Percentiles rank a stretch among this genome's conserved stretches.
These are phyloP conservation scores for Brachionus asplanchnoidis DNA, from an alignment of 1,140 invertebrate genomes.

Conservation along the genomic window DNA sequence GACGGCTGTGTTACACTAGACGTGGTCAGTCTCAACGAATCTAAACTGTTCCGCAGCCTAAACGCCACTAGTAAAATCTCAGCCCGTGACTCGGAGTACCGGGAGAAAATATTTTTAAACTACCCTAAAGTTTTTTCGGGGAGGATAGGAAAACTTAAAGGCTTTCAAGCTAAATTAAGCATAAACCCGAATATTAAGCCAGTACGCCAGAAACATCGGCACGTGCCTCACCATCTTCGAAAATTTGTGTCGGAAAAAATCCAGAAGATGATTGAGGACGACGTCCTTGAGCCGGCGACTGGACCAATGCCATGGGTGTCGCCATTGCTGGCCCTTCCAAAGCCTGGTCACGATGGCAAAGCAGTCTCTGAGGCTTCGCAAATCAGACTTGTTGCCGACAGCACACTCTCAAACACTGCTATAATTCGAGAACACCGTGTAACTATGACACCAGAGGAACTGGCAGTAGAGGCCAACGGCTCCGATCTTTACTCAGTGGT, in stretches of 20 bases:
- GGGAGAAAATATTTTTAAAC: neutral
- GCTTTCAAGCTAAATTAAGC: neutral
- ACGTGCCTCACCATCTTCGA: neutral
- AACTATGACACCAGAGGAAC: constrained; percentile 42
- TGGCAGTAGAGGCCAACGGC: constrained; percentile 42
- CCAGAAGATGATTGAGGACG: neutral
- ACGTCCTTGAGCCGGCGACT: constrained; percentile 16
- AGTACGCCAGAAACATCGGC: neutral
- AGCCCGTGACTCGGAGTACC: neutral
- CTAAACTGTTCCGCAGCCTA: neutral
- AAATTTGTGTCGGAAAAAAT: neutral
- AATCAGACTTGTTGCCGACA: constrained; percentile 34
- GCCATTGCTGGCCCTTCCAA: constrained; percentile 23
- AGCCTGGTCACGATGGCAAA: neutral
- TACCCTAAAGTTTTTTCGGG: neutral
- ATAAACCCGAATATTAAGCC: neutral
- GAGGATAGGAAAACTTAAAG: neutral
- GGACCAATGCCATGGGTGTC: constrained; percentile 38
- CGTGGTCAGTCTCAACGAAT: neutral
- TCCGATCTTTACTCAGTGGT: constrained; percentile 57
- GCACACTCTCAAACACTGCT: constrained; percentile 28
- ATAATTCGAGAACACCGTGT: constrained; percentile 28
- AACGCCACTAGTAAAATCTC: neutral
- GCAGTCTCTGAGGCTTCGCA: neutral
- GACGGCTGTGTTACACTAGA: neutral